Percentiles rank a stretch among this genome's conserved stretches.
Evolutionary conservation across 2,888 invertebrate species (phyloP).

Genomic region (Serrognathus titanus): DNA sequence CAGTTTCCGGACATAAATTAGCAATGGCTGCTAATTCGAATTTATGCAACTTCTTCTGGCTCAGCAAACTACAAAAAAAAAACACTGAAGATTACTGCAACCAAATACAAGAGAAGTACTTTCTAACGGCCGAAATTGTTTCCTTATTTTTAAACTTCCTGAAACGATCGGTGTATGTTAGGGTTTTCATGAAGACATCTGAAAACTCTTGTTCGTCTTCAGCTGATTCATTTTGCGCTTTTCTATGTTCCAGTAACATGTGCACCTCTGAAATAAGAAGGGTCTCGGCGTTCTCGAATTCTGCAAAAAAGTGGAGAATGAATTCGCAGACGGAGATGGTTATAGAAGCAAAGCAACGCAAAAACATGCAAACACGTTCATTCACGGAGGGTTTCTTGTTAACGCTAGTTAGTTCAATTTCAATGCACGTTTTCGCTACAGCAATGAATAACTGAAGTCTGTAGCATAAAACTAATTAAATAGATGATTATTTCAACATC

Average conservation of each 20-base stretch:
- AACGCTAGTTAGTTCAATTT: no score
- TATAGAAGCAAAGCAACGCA: no score
- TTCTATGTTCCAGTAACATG: constrained; percentile 94
- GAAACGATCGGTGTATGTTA: constrained; percentile 93
- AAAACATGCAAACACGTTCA: no score
- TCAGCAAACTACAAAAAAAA: constrained; percentile 65
- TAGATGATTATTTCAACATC: no score
- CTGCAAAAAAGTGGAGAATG: constrained; percentile 52
- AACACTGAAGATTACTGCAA: not conserved
- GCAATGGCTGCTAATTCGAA: constrained; percentile 97
- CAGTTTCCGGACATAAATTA: constrained; percentile 97
- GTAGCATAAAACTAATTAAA: no score
- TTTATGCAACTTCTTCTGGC: constrained; percentile 94
- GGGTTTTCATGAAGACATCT: constrained; percentile 97
- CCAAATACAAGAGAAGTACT: constrained; percentile 52
- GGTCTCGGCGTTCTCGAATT: constrained; percentile 98
- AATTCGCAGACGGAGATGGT: not conserved
- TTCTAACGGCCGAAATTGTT: constrained; percentile 93
- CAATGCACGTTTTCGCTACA: no score
- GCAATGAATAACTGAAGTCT: no score
- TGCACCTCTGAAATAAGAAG: constrained; percentile 93
- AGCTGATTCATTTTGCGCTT: constrained; percentile 95
- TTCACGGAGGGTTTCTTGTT: no score
- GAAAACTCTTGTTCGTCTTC: constrained; percentile 99
- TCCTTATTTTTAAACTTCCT: constrained; percentile 98